Conservation (phyloP, 64 coral and sea anemone species). For the Montipora foliosa region DNA sequence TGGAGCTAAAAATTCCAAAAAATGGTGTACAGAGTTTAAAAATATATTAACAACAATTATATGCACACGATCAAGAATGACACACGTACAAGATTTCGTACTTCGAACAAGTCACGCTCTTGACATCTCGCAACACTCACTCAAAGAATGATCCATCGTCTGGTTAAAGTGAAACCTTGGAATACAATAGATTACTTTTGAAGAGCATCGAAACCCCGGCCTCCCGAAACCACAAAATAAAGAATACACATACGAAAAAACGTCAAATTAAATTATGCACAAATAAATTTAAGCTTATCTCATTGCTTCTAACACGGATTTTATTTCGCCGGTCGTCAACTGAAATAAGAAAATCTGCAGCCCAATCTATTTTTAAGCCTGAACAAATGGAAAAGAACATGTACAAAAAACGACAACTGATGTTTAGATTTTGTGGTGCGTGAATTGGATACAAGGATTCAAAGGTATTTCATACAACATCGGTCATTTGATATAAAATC, state of each 20-base stretch:
- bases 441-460: slow-evolving; percentile 29
- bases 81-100: slow-evolving; percentile 35
- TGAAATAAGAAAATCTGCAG: neutral
- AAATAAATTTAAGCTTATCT: slow-evolving; percentile 6
- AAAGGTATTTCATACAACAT: slow-evolving; percentile 49
- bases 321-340: neutral
- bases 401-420: neutral
- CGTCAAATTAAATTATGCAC: neutral
- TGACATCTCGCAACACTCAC: slow-evolving; percentile 32
- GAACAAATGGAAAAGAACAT: neutral
- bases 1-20: neutral
- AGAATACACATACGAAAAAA: slow-evolving; percentile 8
- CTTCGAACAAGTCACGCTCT: slow-evolving; percentile 40
- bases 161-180: slow-evolving; percentile 50
- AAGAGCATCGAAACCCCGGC: slow-evolving; percentile 7
- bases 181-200: neutral
- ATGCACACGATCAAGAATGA: neutral
- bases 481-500: slow-evolving; percentile 74
- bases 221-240: slow-evolving; percentile 7
- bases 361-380: neutral
- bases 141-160: slow-evolving; percentile 14
- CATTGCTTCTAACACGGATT: neutral
- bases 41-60: neutral
- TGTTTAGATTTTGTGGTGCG: neutral
- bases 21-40: neutral